Evolutionary conservation across 1,140 invertebrate species (phyloP).

Genomic region (Anastatus disparis): DNA sequence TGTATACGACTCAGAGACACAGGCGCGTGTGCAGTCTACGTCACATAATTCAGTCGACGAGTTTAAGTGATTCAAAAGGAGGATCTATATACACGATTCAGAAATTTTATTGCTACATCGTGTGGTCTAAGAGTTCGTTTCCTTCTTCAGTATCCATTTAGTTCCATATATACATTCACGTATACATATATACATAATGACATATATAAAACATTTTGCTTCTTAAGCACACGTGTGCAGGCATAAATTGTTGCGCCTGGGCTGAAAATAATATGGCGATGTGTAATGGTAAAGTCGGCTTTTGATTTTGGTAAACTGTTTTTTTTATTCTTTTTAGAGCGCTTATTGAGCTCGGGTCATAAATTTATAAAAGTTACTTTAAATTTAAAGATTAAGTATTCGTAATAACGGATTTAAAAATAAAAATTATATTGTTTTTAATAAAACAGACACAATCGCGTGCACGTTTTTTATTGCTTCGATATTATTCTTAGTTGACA

Average conservation of each 20-base stretch:
- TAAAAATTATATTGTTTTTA: too few relatives aligned
- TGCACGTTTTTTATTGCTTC: too few relatives aligned
- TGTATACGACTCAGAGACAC: constrained; percentile 17
- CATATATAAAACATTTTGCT: too few relatives aligned
- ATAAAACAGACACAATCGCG: too few relatives aligned
- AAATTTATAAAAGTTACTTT: too few relatives aligned
- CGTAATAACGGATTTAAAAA: too few relatives aligned
- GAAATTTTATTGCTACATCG: constrained; percentile 12
- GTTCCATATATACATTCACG: too few relatives aligned
- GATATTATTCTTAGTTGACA: too few relatives aligned
- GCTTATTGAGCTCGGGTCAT: neutral
- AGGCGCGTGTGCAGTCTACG: neutral
- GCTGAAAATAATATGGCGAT: neutral
- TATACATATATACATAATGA: too few relatives aligned
- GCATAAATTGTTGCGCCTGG: constrained; percentile 14
- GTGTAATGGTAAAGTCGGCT: neutral
- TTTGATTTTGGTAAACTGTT: neutral
- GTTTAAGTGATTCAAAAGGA: neutral
- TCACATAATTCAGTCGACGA: constrained; percentile 27
- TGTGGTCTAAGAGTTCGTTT: constrained; percentile 8
- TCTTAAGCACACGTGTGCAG: neutral
- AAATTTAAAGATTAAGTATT: too few relatives aligned
- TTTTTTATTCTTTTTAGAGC: neutral
- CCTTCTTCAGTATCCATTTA: neutral
- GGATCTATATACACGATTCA: constrained; percentile 20